Evolutionary conservation across 1,140 invertebrate species (phyloP), one percentile per base, ranked within the genome.

Genomic region (Brachionus koreanus): DNA sequence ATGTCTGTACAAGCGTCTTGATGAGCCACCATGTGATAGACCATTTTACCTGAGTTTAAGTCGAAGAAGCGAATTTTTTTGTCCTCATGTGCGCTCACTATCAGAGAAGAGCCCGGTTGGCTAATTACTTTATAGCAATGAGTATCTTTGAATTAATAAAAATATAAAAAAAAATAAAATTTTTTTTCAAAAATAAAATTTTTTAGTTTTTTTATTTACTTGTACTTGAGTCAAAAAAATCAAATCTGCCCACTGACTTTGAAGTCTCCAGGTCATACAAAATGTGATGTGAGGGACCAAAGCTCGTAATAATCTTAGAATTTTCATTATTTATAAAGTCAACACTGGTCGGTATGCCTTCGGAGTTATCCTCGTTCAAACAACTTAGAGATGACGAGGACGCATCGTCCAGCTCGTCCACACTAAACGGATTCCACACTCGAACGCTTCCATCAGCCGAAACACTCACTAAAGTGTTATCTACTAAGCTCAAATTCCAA

Each of bases 11-110:
- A 96, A 83, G 96, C 94, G 89, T 99, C 97, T 86, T 98, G 91
- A 91, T 99, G 98, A 83, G 97, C 97, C 83, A 98, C 96, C 95
- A 99, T 98, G 46, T 94, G 93, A 89, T 98, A 95, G 83, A 97
- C 93, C 90, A 97, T 91, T 89, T 95, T 94, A 10, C 91, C 91
- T 82, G 93, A 94, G 86, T 92, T 94, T 87, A 96, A 96, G 89
- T 99, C 97, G 92, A 95, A 99, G 90, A 98, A 98, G 85, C 96
- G 92, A 89, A 99, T 98, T 87, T 98, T 94, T 65, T 95, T 92
- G 90, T 99, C 97, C 89, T 98, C 96, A 89, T 98, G 96, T 85
- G 96, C 98, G 75, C 95, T 96, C 83, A 99, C 93, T 67, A 96
- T 95, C 57, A 98, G 43, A 25, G 49, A 76, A 5, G 65, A 76